Conservation (phyloP, 2,797 vertebrate genomes). For the Neosilurus mollespiculum region DNA sequence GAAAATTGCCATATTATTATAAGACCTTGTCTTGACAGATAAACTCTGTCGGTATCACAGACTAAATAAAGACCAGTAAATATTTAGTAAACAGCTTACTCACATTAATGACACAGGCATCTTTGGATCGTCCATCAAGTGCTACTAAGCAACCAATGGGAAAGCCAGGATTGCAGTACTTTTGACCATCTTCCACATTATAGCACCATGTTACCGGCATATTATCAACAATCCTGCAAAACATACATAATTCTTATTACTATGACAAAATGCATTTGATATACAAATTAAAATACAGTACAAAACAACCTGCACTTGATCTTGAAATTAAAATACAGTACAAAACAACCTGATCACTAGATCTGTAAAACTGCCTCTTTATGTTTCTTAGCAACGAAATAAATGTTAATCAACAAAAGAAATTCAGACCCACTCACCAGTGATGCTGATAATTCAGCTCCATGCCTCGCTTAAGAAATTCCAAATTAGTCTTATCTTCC, state of each 20-base stretch:
- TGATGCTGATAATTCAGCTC: constrained; percentile 90
- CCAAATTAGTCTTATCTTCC: constrained; percentile 71
- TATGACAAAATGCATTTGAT: not conserved
- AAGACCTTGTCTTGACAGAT: not conserved
- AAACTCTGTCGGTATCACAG: not conserved
- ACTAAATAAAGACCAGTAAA: not conserved
- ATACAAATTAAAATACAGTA: not conserved
- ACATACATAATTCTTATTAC: not conserved
- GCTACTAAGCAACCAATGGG: constrained; percentile 87
- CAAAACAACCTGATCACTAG: no score
- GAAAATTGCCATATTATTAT: not conserved
- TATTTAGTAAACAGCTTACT: constrained; percentile 60
- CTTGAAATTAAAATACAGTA: no score
- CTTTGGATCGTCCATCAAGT: constrained; percentile 75
- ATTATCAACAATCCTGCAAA: constrained; percentile 87
- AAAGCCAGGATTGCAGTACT: constrained; percentile 90
- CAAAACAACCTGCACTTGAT: not conserved
- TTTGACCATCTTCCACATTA: constrained; percentile 81
- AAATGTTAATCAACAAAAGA: not conserved
- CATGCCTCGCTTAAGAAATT: constrained; percentile 91
- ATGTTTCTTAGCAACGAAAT: not conserved
- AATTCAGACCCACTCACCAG: constrained; percentile 70
- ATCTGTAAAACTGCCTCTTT: not conserved
- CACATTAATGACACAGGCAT: constrained; percentile 87
- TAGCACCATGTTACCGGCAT: constrained; percentile 94